Percentiles rank a stretch among this genome's conserved stretches.
These are phyloP conservation scores for Lasioglossum marginatum DNA, from an alignment of 2,888 invertebrate species.

Conservation along the genomic window DNA sequence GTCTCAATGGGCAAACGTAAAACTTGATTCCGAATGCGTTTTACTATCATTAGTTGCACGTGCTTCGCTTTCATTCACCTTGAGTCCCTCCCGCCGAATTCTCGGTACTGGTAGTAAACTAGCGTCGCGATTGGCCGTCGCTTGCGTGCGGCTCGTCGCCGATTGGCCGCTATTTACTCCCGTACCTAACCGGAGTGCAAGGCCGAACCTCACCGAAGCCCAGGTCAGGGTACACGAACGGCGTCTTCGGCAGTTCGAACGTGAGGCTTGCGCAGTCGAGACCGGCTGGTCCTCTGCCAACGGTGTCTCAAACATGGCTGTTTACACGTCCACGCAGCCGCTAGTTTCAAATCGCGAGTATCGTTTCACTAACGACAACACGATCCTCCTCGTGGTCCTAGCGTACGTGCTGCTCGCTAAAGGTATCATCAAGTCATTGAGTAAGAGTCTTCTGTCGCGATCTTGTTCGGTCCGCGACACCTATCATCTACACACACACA, in stretches of 20 bases:
- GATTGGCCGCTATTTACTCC: conserved; percentile 59
- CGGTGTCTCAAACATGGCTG: conserved; percentile 61
- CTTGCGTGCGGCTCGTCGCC: conserved; percentile 22
- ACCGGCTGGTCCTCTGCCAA: conserved; percentile 15
- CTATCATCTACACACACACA: not conserved
- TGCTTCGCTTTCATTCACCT: conserved; percentile 70
- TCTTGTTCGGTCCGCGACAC: conserved; percentile 1
- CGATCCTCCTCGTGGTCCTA: conserved; percentile 61
- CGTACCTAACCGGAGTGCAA: conserved; percentile 53
- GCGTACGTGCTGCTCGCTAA: conserved; percentile 62
- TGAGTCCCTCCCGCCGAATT: conserved; percentile 72
- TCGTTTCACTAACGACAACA: conserved; percentile 49
- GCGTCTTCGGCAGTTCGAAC: conserved; percentile 71
- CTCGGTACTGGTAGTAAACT: conserved; percentile 47
- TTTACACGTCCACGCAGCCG: conserved; percentile 54
- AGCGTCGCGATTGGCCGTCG: conserved; percentile 52
- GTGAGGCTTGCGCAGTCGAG: conserved; percentile 69
- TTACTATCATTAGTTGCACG: conserved; percentile 72
- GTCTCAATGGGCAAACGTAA: conserved; percentile 58
- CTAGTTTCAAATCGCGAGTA: conserved; percentile 57
- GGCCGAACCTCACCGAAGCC: conserved; percentile 58
- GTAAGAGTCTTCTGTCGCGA: not conserved
- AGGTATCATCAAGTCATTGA: conserved; percentile 65
- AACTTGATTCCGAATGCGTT: conserved; percentile 62
- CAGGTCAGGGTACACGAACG: conserved; percentile 62